phyloP scores from a whole-genome alignment of 2,113 vertebrate species.

The Peucedramus taeniatus region DNA sequence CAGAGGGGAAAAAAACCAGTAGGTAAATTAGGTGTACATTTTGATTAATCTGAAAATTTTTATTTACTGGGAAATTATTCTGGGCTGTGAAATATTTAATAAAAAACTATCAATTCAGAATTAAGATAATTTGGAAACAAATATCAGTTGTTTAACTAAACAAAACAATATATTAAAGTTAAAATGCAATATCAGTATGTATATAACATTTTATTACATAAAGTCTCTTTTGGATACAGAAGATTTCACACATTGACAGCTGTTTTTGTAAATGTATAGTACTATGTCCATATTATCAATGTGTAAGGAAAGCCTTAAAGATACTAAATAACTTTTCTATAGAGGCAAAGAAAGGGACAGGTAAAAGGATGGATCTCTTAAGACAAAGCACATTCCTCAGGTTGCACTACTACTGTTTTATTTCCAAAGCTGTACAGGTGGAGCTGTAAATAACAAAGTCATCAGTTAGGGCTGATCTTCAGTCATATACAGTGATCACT shows the following conservation, averaged over 20 bases:
- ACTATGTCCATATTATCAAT: not conserved
- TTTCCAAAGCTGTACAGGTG: not conserved
- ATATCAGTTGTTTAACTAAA: not conserved
- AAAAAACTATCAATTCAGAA: not conserved
- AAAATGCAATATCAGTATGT: not conserved
- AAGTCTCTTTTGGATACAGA: not conserved
- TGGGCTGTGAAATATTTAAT: not conserved
- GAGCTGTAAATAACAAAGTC: not conserved
- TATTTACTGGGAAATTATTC: not conserved
- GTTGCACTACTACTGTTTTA: not conserved
- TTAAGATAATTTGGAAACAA: not conserved
- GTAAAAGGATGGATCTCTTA: not conserved
- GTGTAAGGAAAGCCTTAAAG: not conserved
- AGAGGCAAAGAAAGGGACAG: not conserved
- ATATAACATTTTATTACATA: not conserved
- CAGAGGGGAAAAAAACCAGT: not conserved
- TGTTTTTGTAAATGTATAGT: not conserved
- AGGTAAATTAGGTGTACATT: not conserved
- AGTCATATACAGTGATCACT: not conserved
- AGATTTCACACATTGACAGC: not conserved
- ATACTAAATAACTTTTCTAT: not conserved
- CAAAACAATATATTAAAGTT: not conserved
- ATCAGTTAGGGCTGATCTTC: not conserved
- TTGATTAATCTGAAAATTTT: not conserved
- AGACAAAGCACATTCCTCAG: not conserved